Evolutionary conservation across 2,888 invertebrate genomes (phyloP).

Genomic region (Dryocosmus kuriphilus): DNA sequence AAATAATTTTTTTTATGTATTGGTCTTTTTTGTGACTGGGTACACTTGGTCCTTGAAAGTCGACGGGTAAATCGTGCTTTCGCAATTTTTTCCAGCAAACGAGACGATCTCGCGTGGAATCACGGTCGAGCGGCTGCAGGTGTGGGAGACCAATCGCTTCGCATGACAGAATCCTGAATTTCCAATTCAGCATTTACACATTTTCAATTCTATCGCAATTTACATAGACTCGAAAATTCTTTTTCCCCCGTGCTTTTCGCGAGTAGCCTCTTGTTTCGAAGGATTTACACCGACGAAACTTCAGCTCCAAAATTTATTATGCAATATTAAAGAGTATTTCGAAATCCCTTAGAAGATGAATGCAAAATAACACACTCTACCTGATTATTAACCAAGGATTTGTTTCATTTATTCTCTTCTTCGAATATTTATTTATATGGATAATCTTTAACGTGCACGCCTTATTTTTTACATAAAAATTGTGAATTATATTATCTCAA

Average conservation of each 20-base stretch:
- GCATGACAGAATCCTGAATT: constrained; percentile 35
- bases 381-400: too few species aligned
- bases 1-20: neutral
- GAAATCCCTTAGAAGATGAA: neutral
- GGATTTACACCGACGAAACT: neutral
- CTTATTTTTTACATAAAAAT: too few species aligned
- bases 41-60: neutral
- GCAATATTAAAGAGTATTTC: neutral
- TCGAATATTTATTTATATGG: too few species aligned
- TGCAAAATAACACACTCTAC: neutral
- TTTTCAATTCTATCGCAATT: constrained; percentile 34
- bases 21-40: neutral
- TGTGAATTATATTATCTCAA: too few species aligned
- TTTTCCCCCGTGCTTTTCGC: constrained; percentile 23
- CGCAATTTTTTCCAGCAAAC: constrained; percentile 23
- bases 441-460: too few species aligned
- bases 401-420: too few species aligned
- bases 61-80: constrained; percentile 14
- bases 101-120: constrained; percentile 20
- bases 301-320: neutral
- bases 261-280: constrained; percentile 28
- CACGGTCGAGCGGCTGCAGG: neutral
- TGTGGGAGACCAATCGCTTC: constrained; percentile 37
- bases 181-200: constrained; percentile 40
- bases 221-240: constrained; percentile 34